A percentile compares a stretch with the other conserved stretches of the same genome.
Evolutionary conservation across 2,113 vertebrate species (phyloP).

Genomic region (Pteropus alecto): DNA sequence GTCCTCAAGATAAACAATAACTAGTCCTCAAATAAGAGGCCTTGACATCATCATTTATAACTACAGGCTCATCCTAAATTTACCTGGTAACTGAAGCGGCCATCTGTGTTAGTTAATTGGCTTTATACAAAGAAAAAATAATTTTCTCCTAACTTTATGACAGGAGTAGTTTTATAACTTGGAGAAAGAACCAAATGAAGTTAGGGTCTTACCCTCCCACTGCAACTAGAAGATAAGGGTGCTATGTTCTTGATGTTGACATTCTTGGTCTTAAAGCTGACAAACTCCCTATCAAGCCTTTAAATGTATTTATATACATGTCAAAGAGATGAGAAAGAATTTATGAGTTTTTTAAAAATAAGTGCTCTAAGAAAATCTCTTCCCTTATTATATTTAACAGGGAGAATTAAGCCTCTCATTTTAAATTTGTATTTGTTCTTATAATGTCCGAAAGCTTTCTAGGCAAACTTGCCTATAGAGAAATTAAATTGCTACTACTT

Average conservation of each 20-base stretch:
- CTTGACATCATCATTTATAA: background rate
- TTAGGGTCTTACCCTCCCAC: background rate
- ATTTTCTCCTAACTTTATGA: background rate
- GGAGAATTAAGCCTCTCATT: background rate
- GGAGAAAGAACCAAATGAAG: background rate
- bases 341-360: background rate
- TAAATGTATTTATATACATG: background rate
- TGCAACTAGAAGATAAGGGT: background rate
- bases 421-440: background rate
- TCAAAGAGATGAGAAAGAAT: background rate
- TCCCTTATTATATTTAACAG: background rate
- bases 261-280: background rate
- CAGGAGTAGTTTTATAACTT: background rate
- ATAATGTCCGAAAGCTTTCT: background rate
- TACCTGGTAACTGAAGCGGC: background rate
- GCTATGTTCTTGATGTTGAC: background rate
- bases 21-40: background rate
- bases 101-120: background rate
- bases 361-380: background rate
- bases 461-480: background rate
- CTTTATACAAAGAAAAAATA: background rate
- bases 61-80: background rate
- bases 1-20: background rate
- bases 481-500: background rate
- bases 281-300: background rate